A percentile compares a stretch with the other conserved stretches of the same genome.
Conservation (phyloP, 2,888 invertebrate species). For the Megamerina dolium region DNA sequence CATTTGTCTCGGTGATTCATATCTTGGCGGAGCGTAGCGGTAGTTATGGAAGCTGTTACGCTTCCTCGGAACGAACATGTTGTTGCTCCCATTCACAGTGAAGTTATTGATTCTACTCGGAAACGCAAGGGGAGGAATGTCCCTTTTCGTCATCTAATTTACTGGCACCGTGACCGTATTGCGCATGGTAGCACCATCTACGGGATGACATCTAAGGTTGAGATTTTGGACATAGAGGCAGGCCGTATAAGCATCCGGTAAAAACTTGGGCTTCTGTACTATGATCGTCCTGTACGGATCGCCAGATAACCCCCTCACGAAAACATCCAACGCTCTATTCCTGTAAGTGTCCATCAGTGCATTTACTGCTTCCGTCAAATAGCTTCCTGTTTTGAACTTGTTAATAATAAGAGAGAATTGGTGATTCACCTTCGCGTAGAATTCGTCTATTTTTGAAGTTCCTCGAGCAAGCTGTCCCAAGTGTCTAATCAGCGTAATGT, state of each 20-base stretch:
- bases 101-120: no score
- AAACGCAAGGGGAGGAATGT: no score
- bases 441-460: slow-evolving; percentile 15
- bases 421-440: slow-evolving; percentile 17
- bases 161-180: neutral
- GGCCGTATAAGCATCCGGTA: slow-evolving; percentile 16
- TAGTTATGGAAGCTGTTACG: no score
- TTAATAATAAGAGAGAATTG: slow-evolving; percentile 21
- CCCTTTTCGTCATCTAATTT: neutral
- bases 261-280: no score
- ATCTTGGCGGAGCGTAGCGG: no score
- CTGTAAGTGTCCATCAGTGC: slow-evolving; percentile 1
- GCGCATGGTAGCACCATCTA: neutral
- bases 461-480: slow-evolving; percentile 16
- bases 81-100: no score
- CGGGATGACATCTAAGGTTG: neutral
- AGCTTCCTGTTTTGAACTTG: slow-evolving; percentile 18
- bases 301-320: neutral
- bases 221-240: slow-evolving; percentile 17
- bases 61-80: no score
- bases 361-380: neutral
- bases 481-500: slow-evolving; percentile 23
- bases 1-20: no score
- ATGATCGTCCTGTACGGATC: slow-evolving; percentile 9
- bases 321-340: slow-evolving; percentile 8